These are phyloP conservation scores for Sycophila texana DNA, from an alignment of 2,888 invertebrate species.

Conservation along the genomic window DNA sequence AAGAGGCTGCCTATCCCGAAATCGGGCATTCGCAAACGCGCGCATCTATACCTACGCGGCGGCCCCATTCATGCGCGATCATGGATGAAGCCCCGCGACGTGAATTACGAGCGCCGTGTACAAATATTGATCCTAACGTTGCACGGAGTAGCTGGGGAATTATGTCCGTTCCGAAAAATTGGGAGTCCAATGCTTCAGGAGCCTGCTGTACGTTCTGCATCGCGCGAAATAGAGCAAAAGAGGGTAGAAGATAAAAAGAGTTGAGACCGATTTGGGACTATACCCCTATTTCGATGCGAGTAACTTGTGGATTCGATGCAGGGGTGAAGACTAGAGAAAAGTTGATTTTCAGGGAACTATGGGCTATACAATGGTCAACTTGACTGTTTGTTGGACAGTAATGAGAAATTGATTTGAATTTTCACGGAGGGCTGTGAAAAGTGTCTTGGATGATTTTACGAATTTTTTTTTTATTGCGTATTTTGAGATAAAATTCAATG, in stretches of 20 bases:
- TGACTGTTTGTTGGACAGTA: background rate
- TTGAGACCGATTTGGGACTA: conserved; percentile 3
- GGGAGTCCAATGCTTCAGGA: conserved; percentile 20
- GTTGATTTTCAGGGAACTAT: background rate
- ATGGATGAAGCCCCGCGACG: conserved; percentile 5
- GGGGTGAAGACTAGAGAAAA: background rate
- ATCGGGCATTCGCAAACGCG: conserved; percentile 9
- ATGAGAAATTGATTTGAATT: conserved; percentile 42
- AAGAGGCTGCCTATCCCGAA: background rate
- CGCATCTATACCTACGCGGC: conserved; percentile 13
- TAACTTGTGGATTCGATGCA: conserved; percentile 9
- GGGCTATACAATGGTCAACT: background rate
- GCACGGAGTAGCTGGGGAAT: conserved; percentile 24
- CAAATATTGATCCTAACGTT: conserved; percentile 49
- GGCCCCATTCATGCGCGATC: conserved; percentile 6
- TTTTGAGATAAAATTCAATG: background rate
- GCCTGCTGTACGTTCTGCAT: background rate
- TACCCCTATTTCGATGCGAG: conserved; percentile 30
- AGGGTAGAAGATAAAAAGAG: conserved; percentile 29
- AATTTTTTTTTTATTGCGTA: background rate
- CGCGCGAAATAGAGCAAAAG: conserved; percentile 3
- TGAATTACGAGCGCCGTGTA: conserved; percentile 37
- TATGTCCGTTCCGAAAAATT: conserved; percentile 41
- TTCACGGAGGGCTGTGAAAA: conserved; percentile 19
- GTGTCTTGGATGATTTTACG: conserved; percentile 10